Base-by-base conservation (phyloP, 2,888 invertebrate genomes). In the Machimus atricapillus region DNA sequence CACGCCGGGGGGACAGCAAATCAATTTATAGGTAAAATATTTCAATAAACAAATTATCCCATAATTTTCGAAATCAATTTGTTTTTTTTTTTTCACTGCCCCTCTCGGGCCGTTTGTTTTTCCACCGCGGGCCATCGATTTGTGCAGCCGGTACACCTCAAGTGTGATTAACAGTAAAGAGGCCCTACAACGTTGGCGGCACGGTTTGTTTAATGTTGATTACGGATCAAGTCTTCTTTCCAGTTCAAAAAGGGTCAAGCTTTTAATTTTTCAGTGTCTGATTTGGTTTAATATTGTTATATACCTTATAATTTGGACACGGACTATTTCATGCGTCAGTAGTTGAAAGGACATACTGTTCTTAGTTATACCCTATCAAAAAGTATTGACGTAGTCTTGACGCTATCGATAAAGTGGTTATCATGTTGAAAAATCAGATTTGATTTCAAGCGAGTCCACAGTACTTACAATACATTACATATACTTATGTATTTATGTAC, bases 11-110 rank as follows among this genome's bases (percentile, higher is more conserved):
- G 74, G 43, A 74, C 74, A 74, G 74, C 74, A 85, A 85, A 85
- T 74, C 85, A 85, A 85, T 85, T 85, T 46, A 74, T 73, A 46
- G 43, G 74, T 74, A 85, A 74, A 85, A 85, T 74, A 85, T 85
- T 85, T 85, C 85, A 85, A 85, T 85, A 85, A 85, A 85, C 85
- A 85, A 85, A 85, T 85, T 85, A 85, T 85, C 74, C 85, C 74
- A 85, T 85, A 85, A 85, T 85, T 85, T 85, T 85, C 27, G 73
- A 85, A 46, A 85, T 46, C 85, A 85, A 85, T 85, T 85, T 73
- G n/a, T 27, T 46, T 74, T 85, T 74, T 85, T 83, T 74, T 27
- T 74, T 74, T 74, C 16, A 14, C 14, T 52, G 19, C 52, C n/a
- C 66, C 23, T 66, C 27, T 23, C 14, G 27, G 12, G 23, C 23